Conservation (phyloP, 2,888 invertebrate genomes). For the Dasysyrphus albostriatus region DNA sequence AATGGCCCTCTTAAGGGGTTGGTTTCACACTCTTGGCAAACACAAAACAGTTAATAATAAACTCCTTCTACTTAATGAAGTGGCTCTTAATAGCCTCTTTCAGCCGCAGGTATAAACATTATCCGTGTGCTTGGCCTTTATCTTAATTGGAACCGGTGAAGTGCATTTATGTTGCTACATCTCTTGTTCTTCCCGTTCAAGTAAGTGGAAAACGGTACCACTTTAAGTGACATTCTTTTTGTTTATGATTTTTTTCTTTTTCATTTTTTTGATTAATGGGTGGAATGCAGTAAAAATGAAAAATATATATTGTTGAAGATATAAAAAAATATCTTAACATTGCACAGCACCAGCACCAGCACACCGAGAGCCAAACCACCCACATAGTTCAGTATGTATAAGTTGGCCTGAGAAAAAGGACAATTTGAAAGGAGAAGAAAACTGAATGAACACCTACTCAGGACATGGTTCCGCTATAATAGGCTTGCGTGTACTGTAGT, state of each 20-base stretch:
- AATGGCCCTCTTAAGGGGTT: constrained; percentile 61
- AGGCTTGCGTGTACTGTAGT: constrained; percentile 39
- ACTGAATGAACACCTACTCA: constrained; percentile 33
- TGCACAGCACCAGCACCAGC: constrained; percentile 34
- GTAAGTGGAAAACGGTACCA: constrained; percentile 26
- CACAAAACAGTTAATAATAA: constrained; percentile 24
- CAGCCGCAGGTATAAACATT: constrained; percentile 69
- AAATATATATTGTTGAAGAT: constrained; percentile 1
- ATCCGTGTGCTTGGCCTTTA: constrained; percentile 60
- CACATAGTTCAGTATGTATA: too few relatives aligned
- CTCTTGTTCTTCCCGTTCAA: constrained; percentile 5
- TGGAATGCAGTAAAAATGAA: constrained; percentile 44
- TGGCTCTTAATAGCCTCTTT: constrained; percentile 65
- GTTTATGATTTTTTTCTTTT: constrained; percentile 12
- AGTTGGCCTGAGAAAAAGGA: constrained; percentile 44
- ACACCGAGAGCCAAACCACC: background rate
- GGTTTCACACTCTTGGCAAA: constrained; percentile 46
- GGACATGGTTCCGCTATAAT: constrained; percentile 29
- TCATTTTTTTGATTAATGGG: constrained; percentile 40
- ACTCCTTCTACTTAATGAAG: constrained; percentile 67
- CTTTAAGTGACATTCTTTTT: constrained; percentile 51
- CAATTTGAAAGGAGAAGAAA: constrained; percentile 38
- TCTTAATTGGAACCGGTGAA: constrained; percentile 70
- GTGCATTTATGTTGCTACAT: constrained; percentile 58
- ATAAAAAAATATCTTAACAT: constrained; percentile 33